Percentiles rank a stretch among this genome's conserved stretches.
Conservation (phyloP, 2,797 vertebrate species). For the Garrulus glandarius region DNA sequence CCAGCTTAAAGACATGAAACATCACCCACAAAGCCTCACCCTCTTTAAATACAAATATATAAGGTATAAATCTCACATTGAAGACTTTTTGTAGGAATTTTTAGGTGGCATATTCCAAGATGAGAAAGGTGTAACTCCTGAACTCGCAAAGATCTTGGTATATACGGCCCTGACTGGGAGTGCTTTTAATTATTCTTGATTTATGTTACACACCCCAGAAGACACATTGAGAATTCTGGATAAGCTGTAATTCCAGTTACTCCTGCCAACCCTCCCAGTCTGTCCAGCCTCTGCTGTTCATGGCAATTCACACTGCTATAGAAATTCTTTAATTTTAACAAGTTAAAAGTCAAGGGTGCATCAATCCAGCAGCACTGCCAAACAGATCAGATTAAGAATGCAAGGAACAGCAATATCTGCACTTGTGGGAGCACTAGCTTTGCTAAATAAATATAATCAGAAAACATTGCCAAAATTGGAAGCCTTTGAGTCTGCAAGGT, state of each 20-base stretch:
- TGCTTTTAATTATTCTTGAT: background rate
- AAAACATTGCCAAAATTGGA: background rate
- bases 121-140: fast-evolving
- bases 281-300: background rate
- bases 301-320: fast-evolving
- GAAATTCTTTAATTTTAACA: background rate
- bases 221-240: fast-evolving
- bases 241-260: background rate
- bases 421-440: background rate
- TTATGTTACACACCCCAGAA: background rate
- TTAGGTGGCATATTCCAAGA: background rate
- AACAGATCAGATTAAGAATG: background rate
- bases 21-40: background rate
- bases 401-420: background rate
- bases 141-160: background rate
- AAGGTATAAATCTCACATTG: background rate
- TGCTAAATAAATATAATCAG: background rate
- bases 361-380: background rate
- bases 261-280: background rate
- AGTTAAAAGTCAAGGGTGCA: background rate
- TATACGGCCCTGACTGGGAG: background rate
- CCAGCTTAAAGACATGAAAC: background rate
- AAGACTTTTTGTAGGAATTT: background rate
- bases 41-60: background rate
- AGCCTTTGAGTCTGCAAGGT: background rate